These are phyloP conservation scores for Cerastis rubricosa DNA, from an alignment of 2,888 invertebrate species.

Conservation along the genomic window DNA sequence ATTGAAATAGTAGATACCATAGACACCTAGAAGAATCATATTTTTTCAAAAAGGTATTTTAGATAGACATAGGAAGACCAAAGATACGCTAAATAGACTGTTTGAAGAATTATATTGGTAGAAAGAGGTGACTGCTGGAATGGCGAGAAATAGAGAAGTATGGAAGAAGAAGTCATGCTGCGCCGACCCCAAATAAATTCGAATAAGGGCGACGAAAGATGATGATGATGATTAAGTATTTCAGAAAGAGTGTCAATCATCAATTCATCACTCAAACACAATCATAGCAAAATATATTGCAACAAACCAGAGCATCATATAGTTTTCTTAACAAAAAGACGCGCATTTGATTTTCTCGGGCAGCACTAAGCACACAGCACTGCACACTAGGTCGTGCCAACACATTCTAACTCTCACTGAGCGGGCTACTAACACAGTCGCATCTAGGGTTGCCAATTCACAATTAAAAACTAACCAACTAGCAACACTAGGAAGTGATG, in stretches of 20 bases:
- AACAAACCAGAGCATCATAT: constrained; percentile 33
- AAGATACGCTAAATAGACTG: no score
- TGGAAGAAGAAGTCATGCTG: no score
- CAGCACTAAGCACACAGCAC: constrained; percentile 70
- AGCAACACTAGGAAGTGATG: background rate
- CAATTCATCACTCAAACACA: background rate
- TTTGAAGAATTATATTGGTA: no score
- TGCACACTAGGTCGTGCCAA: constrained; percentile 74
- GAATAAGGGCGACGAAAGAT: no score
- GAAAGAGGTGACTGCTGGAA: no score
- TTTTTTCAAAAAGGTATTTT: background rate
- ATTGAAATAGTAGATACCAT: background rate
- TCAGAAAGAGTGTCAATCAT: background rate
- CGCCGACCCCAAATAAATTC: no score
- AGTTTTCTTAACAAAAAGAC: constrained; percentile 28
- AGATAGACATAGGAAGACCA: no score
- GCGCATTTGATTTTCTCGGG: constrained; percentile 34
- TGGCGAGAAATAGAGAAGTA: no score
- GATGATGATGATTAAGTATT: background rate
- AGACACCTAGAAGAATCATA: background rate
- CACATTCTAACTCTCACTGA: constrained; percentile 87
- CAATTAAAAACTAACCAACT: background rate
- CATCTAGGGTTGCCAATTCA: constrained; percentile 67
- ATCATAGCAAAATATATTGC: background rate
- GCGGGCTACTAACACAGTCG: constrained; percentile 79